Conservation (phyloP, 2,888 invertebrate genomes). For the Athalia circularis region DNA sequence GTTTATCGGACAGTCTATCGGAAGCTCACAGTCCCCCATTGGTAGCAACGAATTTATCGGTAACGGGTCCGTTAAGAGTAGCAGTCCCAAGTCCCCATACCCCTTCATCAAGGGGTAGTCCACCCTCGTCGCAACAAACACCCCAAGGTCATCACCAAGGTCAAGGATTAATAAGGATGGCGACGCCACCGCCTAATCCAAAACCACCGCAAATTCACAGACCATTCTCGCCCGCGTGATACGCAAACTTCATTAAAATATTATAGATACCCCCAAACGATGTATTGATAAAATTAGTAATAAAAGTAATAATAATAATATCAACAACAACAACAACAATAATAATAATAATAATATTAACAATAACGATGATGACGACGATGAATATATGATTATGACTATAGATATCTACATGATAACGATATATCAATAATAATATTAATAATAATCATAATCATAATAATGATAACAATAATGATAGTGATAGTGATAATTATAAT, state of each 20-base stretch:
- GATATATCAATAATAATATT: too few species aligned
- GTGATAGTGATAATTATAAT: too few species aligned
- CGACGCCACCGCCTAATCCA: slow-evolving; percentile 69
- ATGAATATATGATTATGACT: too few species aligned
- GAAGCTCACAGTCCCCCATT: slow-evolving; percentile 72
- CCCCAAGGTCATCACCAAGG: slow-evolving; percentile 63
- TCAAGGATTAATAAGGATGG: slow-evolving; percentile 68
- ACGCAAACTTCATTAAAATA: slow-evolving; percentile 49
- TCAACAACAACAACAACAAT: neutral
- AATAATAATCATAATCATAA: too few species aligned
- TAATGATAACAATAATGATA: too few species aligned
- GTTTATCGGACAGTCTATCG: slow-evolving; percentile 70
- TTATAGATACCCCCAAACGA: neutral
- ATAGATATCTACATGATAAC: too few species aligned
- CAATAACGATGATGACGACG: neutral
- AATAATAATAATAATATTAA: neutral
- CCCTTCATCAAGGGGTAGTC: slow-evolving; percentile 72
- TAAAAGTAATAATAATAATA: neutral
- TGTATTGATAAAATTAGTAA: neutral
- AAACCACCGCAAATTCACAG: slow-evolving; percentile 72
- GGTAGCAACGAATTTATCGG: slow-evolving; percentile 71
- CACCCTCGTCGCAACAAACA: slow-evolving; percentile 63
- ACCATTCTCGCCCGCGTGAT: slow-evolving; percentile 74
- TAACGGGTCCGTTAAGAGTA: slow-evolving; percentile 70
- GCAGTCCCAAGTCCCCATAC: slow-evolving; percentile 72